Evolutionary conservation across 2,113 vertebrate genomes (phyloP).

Genomic region (Lonchura striata): DNA sequence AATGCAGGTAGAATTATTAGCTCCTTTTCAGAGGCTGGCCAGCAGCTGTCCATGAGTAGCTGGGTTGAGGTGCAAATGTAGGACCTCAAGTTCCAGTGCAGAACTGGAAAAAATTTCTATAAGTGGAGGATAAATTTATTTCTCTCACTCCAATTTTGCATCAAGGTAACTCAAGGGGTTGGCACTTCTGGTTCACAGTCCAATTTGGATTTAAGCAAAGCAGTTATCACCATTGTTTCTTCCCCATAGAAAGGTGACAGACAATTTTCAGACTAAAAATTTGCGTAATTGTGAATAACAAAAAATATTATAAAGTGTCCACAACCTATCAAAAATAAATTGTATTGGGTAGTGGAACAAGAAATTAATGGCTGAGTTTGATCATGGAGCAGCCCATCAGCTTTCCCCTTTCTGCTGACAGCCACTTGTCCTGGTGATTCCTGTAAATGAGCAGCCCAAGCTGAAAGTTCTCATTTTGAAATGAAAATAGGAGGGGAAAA

Average conservation of each 20-base stretch:
- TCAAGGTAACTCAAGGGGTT: neutral
- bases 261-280: neutral
- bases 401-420: neutral
- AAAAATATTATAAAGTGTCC: neutral
- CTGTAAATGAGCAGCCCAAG: neutral
- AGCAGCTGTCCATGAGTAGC: neutral
- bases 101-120: neutral
- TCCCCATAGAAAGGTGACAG: neutral
- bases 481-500: neutral
- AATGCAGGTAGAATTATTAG: neutral
- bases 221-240: neutral
- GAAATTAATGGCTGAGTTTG: neutral
- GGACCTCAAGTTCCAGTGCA: neutral
- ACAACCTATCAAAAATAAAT: neutral
- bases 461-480: neutral
- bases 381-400: neutral
- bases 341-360: neutral
- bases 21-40: neutral
- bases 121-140: neutral
- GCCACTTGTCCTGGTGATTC: neutral
- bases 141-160: neutral
- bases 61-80: neutral
- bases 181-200: neutral
- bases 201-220: neutral
- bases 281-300: neutral